Evolutionary conservation across 1,140 invertebrate species (phyloP).

Genomic region (Scylla paramamosain): DNA sequence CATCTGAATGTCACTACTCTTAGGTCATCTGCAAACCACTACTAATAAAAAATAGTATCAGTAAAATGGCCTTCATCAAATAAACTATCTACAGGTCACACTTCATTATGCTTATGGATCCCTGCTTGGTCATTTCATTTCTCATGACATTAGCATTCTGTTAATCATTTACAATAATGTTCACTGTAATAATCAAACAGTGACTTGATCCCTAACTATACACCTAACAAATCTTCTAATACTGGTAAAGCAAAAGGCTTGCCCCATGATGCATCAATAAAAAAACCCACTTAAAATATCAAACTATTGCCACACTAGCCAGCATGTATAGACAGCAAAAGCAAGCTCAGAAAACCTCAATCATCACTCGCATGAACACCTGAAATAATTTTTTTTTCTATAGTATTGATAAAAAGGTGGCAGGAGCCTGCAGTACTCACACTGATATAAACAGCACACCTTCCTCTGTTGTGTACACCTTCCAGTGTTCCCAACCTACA

Average conservation of each 20-base stretch:
- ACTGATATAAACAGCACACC: neutral
- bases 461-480: too few relatives aligned
- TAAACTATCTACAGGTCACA: neutral
- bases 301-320: slow-evolving; percentile 49
- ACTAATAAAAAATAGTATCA: neutral
- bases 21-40: neutral
- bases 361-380: slow-evolving; percentile 44
- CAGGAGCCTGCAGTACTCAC: slow-evolving; percentile 17
- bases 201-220: neutral
- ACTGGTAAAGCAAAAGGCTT: slow-evolving; percentile 47
- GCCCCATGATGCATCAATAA: slow-evolving; percentile 52
- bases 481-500: too few relatives aligned
- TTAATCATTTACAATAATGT: neutral
- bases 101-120: neutral
- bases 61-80: neutral
- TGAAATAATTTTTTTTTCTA: slow-evolving; percentile 53
- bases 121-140: neutral
- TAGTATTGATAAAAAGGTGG: neutral
- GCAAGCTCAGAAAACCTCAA: slow-evolving; percentile 63
- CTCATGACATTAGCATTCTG: neutral
- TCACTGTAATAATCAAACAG: neutral
- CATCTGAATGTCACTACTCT: neutral
- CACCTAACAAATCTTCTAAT: neutral
- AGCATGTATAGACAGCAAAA: slow-evolving; percentile 67
- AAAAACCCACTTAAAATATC: slow-evolving; percentile 66